Base-by-base conservation (phyloP, 2,113 vertebrate genomes). In the Rana temporaria region DNA sequence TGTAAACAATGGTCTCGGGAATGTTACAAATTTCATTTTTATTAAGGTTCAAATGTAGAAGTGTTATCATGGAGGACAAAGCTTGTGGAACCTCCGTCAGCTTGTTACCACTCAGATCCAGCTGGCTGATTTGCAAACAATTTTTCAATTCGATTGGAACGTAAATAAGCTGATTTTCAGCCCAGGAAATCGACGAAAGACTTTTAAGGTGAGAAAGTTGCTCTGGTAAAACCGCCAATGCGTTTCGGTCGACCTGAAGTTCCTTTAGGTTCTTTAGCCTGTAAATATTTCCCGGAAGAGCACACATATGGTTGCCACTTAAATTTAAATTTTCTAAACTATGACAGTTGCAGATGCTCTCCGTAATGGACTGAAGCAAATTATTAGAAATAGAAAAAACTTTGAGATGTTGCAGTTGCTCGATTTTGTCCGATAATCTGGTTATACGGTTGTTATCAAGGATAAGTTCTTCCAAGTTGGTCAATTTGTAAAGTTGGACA, bases 91-190 rank as follows among this genome's bases (percentile, higher is more conserved):
- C 89, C 26, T 79, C 59, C 1, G 14, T 26, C 67, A 92, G 78
- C 55, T 88, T 86, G 52, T 91, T 92, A 59, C 83, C 52, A 84
- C 86, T 85, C 5, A 92, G 66, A 56, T 89, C 88, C 42, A 89
- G 59, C 85, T 70, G 86, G 67, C 82, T 87, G 78, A 90, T 75
- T 73, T 84, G 53, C 20, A 11, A 79, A 75, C 86, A 91, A 53
- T 87, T 90, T 86, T 91, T 92, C 56, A 90, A 82, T 88, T 92
- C 87, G 84, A 90, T 69, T 6, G 90, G 90, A 85, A 92, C 16
- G 6, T 85, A 38, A 80, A 79, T 69, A 52, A 92, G 81, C 14
- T 53, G 3, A 69, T 92, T 93, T 79, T 86, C 77, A 30, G 90
- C 90, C 87, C 89, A 84, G 26, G 86, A 84, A 68, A 89, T 22